Percentiles rank a stretch among this genome's conserved stretches.
phyloP scores from a whole-genome alignment of 2,113 vertebrate species.

The Prionailurus viverrinus region DNA sequence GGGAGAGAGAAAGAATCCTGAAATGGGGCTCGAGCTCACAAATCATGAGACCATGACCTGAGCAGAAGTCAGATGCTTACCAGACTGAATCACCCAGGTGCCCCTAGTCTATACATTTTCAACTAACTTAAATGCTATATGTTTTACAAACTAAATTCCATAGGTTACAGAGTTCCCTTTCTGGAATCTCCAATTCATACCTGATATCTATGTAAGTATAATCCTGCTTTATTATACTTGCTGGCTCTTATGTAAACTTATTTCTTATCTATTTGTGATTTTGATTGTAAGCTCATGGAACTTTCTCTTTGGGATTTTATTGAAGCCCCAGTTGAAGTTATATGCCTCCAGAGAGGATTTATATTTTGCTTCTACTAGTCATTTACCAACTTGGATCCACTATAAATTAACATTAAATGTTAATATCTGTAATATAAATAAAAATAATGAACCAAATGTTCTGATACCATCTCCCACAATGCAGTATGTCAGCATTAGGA shows the following conservation, averaged over 20 bases:
- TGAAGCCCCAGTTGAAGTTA: neutral
- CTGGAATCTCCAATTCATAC: neutral
- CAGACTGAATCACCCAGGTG: too few species aligned
- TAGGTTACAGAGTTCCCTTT: neutral
- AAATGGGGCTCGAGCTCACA: too few species aligned
- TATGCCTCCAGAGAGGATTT: neutral
- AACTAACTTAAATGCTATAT: neutral
- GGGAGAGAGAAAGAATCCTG: too few species aligned
- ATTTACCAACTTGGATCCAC: neutral
- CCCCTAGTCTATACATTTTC: neutral
- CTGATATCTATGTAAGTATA: neutral
- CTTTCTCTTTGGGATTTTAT: neutral
- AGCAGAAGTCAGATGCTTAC: too few species aligned
- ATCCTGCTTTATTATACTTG: neutral
- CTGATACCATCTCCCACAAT: neutral
- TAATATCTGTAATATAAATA: neutral
- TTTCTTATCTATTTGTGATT: neutral
- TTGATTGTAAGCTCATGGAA: neutral
- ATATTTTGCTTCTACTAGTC: neutral
- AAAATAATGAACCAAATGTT: neutral
- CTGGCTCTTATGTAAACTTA: neutral
- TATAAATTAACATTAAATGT: conserved; percentile 17
- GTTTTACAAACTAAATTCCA: neutral
- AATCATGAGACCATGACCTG: neutral
- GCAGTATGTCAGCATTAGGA: neutral